Conservation (phyloP, 53 echinoderm and acorn worm species). For the Zoroaster sp. region DNA sequence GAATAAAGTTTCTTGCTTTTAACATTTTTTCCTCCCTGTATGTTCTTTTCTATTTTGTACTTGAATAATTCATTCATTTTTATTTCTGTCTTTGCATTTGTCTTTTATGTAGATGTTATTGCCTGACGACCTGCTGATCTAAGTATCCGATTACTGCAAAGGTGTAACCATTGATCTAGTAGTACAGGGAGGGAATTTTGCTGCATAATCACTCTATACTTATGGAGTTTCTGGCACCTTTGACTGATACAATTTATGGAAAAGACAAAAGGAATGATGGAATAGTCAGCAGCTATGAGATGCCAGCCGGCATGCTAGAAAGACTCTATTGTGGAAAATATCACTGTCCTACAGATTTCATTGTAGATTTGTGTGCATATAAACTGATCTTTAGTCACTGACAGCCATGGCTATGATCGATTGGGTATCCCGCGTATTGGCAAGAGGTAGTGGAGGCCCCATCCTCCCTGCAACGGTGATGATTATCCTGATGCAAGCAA, state of each 20-base stretch:
- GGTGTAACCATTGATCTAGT: not conserved
- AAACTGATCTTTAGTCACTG: not conserved
- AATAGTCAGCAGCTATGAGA: not conserved
- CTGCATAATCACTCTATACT: not conserved
- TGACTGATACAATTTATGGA: no score
- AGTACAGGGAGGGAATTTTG: not conserved
- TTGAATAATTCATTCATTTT: not conserved
- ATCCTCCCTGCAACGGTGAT: not conserved
- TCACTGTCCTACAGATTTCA: not conserved
- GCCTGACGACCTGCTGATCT: not conserved
- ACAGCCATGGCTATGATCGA: slow-evolving; percentile 16
- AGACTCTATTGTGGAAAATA: not conserved
- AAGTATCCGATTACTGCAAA: not conserved
- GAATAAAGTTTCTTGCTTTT: no score
- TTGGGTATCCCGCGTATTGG: not conserved
- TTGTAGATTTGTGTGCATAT: not conserved
- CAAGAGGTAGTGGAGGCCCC: not conserved
- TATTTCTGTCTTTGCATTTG: not conserved
- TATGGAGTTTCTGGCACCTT: not conserved
- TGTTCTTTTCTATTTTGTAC: no score
- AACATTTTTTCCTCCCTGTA: no score
- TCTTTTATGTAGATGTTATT: not conserved
- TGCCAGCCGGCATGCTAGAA: not conserved
- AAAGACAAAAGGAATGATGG: no score
- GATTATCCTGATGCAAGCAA: slow-evolving; percentile 27